Percentiles rank a stretch among this genome's conserved stretches.
Conservation (phyloP, 2,888 invertebrate genomes). For the Cheiracanthium punctorium region DNA sequence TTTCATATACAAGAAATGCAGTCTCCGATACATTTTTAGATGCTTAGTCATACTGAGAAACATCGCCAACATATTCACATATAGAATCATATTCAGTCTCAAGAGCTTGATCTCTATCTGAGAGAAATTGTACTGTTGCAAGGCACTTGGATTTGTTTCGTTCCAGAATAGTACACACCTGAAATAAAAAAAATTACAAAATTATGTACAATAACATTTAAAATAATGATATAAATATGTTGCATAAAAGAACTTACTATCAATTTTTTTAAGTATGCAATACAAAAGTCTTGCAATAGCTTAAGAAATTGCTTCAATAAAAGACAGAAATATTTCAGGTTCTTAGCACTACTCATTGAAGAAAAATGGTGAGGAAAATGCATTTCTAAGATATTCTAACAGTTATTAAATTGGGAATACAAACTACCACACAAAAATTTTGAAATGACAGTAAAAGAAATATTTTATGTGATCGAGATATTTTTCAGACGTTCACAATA, state of each 20-base stretch:
- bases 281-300: too few relatives aligned
- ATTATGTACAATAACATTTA: background rate
- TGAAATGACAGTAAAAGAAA: too few relatives aligned
- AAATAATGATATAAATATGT: background rate
- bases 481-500: too few relatives aligned
- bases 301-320: too few relatives aligned
- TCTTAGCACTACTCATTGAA: too few relatives aligned
- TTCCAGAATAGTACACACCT: slow-evolving; percentile 75
- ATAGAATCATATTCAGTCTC: slow-evolving; percentile 76
- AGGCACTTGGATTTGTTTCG: slow-evolving; percentile 75
- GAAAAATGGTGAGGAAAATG: too few relatives aligned
- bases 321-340: too few relatives aligned
- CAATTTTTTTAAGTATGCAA: too few relatives aligned
- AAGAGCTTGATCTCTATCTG: slow-evolving; percentile 75
- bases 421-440: too few relatives aligned
- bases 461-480: too few relatives aligned
- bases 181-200: slow-evolving; percentile 5
- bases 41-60: slow-evolving; percentile 39
- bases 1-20: background rate
- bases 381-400: too few relatives aligned
- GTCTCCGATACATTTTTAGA: background rate
- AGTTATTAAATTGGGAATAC: too few relatives aligned
- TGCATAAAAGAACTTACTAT: background rate
- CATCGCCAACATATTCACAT: slow-evolving; percentile 77
- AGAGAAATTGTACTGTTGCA: slow-evolving; percentile 76